phyloP scores from a whole-genome alignment of 2,888 invertebrate species.

The Stratiomys singularior region DNA sequence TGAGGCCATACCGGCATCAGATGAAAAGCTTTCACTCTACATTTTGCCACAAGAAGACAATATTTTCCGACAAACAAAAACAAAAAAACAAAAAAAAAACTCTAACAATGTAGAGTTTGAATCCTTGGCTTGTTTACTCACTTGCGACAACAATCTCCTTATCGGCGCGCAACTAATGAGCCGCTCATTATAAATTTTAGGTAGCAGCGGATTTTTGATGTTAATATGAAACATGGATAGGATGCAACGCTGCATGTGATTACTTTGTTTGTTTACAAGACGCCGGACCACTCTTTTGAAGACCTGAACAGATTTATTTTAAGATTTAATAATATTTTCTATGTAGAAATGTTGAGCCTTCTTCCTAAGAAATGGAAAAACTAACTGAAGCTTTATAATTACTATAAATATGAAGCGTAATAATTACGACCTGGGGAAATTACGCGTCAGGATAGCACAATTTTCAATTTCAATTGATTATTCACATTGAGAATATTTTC shows the following conservation, averaged over 20 bases:
- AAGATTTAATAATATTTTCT: background rate
- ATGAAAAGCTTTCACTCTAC: slow-evolving; percentile 20
- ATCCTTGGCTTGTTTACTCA: slow-evolving; percentile 25
- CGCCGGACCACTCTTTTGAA: too few relatives aligned
- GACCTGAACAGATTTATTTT: too few relatives aligned
- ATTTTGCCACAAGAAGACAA: background rate
- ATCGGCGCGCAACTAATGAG: slow-evolving; percentile 42
- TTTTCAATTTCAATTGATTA: too few relatives aligned
- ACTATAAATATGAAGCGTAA: too few relatives aligned
- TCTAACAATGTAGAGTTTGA: background rate
- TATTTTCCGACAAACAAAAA: background rate
- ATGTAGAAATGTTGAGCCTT: too few relatives aligned
- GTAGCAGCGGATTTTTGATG: slow-evolving; percentile 45
- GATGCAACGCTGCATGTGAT: background rate
- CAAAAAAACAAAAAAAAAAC: too few relatives aligned
- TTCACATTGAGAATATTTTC: too few relatives aligned
- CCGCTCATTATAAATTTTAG: slow-evolving; percentile 49
- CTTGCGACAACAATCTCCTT: background rate
- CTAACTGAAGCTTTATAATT: too few relatives aligned
- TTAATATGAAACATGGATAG: background rate
- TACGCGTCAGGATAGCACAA: too few relatives aligned
- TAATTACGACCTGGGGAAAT: too few relatives aligned
- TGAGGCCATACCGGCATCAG: slow-evolving; percentile 34
- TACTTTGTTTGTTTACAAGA: background rate
- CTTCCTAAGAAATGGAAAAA: too few relatives aligned